A percentile compares a stretch with the other conserved stretches of the same genome.
These are phyloP conservation scores for Cataglyphis livida DNA, from an alignment of 2,888 invertebrate genomes.

Conservation along the genomic window DNA sequence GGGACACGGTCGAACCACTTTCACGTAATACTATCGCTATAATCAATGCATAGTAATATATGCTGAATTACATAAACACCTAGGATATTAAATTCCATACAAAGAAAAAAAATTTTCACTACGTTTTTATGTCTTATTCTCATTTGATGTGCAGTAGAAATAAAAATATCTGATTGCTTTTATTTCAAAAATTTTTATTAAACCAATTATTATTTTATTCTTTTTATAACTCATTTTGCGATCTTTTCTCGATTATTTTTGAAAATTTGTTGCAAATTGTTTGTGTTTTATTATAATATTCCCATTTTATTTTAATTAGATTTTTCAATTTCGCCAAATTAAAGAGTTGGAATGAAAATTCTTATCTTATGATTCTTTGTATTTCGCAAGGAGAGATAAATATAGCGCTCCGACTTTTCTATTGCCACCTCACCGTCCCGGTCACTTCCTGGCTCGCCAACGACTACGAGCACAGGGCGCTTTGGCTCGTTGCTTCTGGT, in stretches of 20 bases:
- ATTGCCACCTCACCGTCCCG: conserved; percentile 48
- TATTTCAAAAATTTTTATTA: background rate
- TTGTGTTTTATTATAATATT: background rate
- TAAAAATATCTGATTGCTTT: background rate
- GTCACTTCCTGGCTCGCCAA: conserved; percentile 78
- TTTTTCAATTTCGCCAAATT: background rate
- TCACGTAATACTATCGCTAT: conserved; percentile 58
- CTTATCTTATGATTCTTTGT: background rate
- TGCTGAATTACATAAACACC: conserved; percentile 33
- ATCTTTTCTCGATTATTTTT: background rate
- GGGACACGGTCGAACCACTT: conserved; percentile 55
- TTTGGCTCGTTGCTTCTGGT: conserved; percentile 37
- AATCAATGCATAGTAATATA: conserved; percentile 56
- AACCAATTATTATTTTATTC: background rate
- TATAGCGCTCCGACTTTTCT: conserved; percentile 56
- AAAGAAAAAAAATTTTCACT: background rate
- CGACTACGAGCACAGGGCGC: conserved; percentile 9
- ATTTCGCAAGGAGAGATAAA: background rate
- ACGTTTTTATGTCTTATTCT: background rate
- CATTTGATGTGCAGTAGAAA: background rate
- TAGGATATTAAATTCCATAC: background rate
- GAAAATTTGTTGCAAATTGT: background rate
- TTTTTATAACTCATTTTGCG: background rate
- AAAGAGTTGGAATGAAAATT: background rate
- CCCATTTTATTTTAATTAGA: background rate